Conservation (phyloP, 92 coral and sea anemone genomes). For the Porites divaricata region DNA sequence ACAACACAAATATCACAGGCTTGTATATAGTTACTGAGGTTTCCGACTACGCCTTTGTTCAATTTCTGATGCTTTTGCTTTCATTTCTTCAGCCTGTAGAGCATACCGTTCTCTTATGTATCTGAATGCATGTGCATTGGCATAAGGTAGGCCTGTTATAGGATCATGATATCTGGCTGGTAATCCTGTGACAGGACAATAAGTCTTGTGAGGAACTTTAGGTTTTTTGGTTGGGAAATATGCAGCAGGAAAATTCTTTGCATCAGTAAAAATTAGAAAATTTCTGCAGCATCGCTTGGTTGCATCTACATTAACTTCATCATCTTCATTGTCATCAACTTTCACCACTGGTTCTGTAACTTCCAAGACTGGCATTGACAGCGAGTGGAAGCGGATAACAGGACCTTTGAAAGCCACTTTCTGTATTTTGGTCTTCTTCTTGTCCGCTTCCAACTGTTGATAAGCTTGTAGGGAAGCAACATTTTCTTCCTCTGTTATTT, state of each 20-base stretch:
- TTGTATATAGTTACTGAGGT: background rate
- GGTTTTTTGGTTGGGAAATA: constrained; percentile 87
- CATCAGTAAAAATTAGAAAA: constrained; percentile 94
- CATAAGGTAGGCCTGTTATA: constrained; percentile 86
- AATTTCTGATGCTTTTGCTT: constrained; percentile 70
- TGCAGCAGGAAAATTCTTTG: constrained; percentile 89
- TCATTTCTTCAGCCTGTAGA: constrained; percentile 77
- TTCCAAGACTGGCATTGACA: constrained; percentile 95
- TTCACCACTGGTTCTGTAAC: constrained; percentile 80
- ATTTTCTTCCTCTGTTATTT: constrained; percentile 91
- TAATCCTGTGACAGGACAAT: constrained; percentile 94
- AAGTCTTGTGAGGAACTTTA: constrained; percentile 81
- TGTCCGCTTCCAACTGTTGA: constrained; percentile 90
- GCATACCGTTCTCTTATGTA: constrained; percentile 93
- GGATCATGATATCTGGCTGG: constrained; percentile 92
- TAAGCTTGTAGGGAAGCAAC: constrained; percentile 88
- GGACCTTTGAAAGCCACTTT: constrained; percentile 91
- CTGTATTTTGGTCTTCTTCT: constrained; percentile 89
- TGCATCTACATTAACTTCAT: constrained; percentile 66
- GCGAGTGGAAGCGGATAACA: constrained; percentile 82
- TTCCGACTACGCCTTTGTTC: constrained; percentile 67
- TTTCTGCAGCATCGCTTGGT: constrained; percentile 87
- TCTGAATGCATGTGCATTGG: constrained; percentile 89
- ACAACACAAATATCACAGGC: no score
- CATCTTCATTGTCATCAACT: constrained; percentile 85